phyloP scores from a whole-genome alignment of 2,888 invertebrate species.

The Hoplodrina ambigua region DNA sequence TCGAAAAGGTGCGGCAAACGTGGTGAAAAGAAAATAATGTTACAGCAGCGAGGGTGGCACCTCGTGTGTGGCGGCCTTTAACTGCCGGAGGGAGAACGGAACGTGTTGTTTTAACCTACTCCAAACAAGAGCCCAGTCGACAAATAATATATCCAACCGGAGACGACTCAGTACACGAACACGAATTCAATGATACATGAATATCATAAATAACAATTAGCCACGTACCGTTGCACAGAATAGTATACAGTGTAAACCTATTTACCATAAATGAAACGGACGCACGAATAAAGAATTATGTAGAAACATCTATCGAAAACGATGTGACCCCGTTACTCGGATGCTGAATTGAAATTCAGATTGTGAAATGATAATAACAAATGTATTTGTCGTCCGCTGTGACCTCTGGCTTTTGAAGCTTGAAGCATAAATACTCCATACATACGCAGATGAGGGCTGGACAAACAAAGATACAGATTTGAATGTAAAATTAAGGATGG shows the following conservation, averaged over 20 bases:
- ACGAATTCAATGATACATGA: slow-evolving; percentile 66
- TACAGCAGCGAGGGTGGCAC: slow-evolving; percentile 69
- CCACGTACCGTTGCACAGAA: slow-evolving; percentile 67
- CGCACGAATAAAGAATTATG: slow-evolving; percentile 77
- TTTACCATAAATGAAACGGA: slow-evolving; percentile 69
- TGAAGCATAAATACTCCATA: slow-evolving; percentile 79
- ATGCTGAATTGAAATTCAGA: slow-evolving; percentile 86
- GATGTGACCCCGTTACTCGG: slow-evolving; percentile 87
- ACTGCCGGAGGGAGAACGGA: slow-evolving; percentile 67
- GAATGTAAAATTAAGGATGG: slow-evolving; percentile 83
- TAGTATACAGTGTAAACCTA: slow-evolving; percentile 61
- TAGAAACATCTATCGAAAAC: slow-evolving; percentile 81
- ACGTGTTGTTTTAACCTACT: slow-evolving; percentile 75
- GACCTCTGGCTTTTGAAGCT: slow-evolving; percentile 83
- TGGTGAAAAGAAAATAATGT: slow-evolving; percentile 74
- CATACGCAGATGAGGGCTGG: slow-evolving; percentile 84
- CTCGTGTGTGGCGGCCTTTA: slow-evolving; percentile 75
- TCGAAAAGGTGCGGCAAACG: slow-evolving; percentile 68
- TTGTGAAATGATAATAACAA: slow-evolving; percentile 85
- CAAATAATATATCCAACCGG: slow-evolving; percentile 66
- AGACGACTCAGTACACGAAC: slow-evolving; percentile 53
- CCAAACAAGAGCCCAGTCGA: slow-evolving; percentile 62
- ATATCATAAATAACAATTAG: slow-evolving; percentile 74
- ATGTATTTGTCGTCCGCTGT: slow-evolving; percentile 82
- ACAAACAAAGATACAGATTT: slow-evolving; percentile 86